A percentile compares a stretch with the other conserved stretches of the same genome.
Evolutionary conservation across 2,113 vertebrate genomes (phyloP).

Genomic region (Lipotes vexillifer): DNA sequence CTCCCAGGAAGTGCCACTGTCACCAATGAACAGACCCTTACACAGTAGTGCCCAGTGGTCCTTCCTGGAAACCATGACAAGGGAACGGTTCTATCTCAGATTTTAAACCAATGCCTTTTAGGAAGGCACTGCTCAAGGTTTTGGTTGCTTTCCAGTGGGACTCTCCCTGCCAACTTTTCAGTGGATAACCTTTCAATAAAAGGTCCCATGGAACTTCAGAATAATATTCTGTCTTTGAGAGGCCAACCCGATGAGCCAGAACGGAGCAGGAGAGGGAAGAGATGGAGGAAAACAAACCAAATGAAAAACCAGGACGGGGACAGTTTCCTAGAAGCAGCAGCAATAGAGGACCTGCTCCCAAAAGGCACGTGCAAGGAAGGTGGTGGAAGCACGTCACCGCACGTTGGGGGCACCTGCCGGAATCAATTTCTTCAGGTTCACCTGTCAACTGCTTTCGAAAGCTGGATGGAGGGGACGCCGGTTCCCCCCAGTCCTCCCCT

Average conservation of each 20-base stretch:
- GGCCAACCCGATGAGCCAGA: neutral
- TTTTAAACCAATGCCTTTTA: neutral
- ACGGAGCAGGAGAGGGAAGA: neutral
- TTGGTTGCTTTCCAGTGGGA: neutral
- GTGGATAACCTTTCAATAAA: neutral
- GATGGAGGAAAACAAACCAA: neutral
- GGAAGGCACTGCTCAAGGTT: neutral
- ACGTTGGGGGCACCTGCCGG: neutral
- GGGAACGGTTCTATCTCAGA: neutral
- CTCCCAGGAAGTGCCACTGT: neutral
- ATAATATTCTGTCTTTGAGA: neutral
- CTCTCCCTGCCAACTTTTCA: neutral
- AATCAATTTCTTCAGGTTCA: neutral
- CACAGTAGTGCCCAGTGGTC: neutral
- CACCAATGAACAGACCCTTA: conserved; percentile 37
- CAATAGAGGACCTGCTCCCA: neutral
- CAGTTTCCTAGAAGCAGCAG: conserved; percentile 5
- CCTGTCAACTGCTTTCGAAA: no score
- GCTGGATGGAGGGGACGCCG: neutral
- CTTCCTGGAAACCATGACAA: neutral
- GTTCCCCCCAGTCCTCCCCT: neutral
- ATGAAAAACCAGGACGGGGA: neutral
- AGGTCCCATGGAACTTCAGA: neutral
- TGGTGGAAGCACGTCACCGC: neutral
- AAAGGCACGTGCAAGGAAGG: neutral